Evolutionary conservation across 2,888 invertebrate genomes (phyloP), one percentile per base, ranked within the genome.

Genomic region (Cerastis leucographa): DNA sequence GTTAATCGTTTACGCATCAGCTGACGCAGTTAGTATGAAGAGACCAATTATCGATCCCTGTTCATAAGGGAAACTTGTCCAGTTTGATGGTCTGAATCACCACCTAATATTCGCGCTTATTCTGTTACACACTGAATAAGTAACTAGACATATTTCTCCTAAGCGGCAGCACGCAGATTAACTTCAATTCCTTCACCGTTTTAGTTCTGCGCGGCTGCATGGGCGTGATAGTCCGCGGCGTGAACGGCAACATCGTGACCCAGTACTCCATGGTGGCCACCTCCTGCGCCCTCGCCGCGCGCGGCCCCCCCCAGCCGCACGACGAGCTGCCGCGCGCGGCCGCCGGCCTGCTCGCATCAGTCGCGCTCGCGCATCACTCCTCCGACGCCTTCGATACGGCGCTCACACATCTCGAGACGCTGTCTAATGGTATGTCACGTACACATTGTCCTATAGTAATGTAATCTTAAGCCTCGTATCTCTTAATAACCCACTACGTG

Each of bases 241-340:
- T 94, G 79, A 89, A 90, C 90, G 91, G 93, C 25, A 94, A 97
- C 56, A 94, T 97, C 35, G 93, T 96, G 3, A 97, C 97, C 77
- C 97, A 97, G 89, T 98, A 97, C 92, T 91, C 94, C 71, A 93
- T 98, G 81, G 96, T 97, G 80, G 97, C 97, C 3, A 93, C 97
- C 86, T 97, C 98, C 71, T 98, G 98, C 92, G 97, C 97, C 22
- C 97, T 98, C 85, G 98, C 98, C 90, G 98, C 98, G 87, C 98
- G 98, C 87, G 96, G 95, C 8, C 89, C 94, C 17, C 90, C 93
- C 71, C 98, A 98, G 86, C 97, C 97, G 29, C 98, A 98, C 91
- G 98, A 98, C 85, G 98, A 99, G 93, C 93, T 99, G 83, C 97
- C 97, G 29, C 97, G 97, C 80, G 97, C 97, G 54, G 98, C 98